phyloP scores from a whole-genome alignment of 2,797 vertebrate species.

The Neomorphus geoffroyi region DNA sequence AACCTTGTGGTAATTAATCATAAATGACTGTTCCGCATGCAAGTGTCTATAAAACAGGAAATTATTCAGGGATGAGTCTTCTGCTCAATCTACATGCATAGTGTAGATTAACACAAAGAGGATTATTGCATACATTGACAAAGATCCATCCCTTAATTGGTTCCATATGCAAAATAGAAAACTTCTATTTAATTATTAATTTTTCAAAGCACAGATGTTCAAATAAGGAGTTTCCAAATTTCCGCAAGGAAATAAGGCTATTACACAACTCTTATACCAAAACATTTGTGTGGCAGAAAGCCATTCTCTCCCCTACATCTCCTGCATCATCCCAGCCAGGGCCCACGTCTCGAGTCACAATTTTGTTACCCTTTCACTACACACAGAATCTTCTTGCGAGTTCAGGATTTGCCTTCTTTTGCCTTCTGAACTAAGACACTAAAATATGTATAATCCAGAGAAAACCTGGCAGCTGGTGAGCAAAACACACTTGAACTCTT shows the following conservation, averaged over 20 bases:
- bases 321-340: not conserved
- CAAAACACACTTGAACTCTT: slow-evolving; percentile 49
- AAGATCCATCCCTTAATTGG: not conserved
- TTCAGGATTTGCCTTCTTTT: not conserved
- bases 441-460: slow-evolving; percentile 13
- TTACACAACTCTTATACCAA: not conserved
- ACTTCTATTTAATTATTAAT: not conserved
- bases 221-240: not conserved
- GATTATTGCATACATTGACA: not conserved
- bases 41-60: not conserved
- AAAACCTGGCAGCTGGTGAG: slow-evolving; percentile 11
- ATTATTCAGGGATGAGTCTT: not conserved
- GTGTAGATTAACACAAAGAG: not conserved
- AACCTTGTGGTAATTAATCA: not conserved
- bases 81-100: not conserved
- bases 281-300: slow-evolving; percentile 15
- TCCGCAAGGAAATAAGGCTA: slow-evolving; percentile 1
- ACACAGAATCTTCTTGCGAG: not conserved
- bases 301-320: not conserved
- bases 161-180: slow-evolving; percentile 16
- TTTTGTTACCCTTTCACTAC: not conserved
- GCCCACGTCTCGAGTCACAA: fast-evolving
- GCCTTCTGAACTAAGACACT: not conserved
- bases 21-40: not conserved
- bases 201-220: not conserved